phyloP scores from a whole-genome alignment of 2,888 invertebrate species.

The Rhopalosiphum nymphaeae region DNA sequence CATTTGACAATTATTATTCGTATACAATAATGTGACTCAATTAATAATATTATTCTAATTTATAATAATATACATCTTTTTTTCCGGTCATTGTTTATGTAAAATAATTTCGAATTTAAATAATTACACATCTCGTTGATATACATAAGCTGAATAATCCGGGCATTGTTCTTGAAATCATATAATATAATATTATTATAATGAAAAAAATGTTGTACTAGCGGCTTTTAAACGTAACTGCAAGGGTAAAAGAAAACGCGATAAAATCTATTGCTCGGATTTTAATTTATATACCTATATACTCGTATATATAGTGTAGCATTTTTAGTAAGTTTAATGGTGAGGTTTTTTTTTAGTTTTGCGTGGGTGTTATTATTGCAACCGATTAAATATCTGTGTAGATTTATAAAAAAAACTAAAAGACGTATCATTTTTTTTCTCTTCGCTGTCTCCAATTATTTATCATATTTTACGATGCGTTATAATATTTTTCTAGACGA shows the following conservation, averaged over 20 bases:
- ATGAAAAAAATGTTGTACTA: neutral
- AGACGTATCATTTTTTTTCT: neutral
- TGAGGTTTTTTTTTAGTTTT: constrained; percentile 31
- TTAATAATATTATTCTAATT: constrained; percentile 14
- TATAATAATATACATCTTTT: neutral
- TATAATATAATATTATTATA: constrained; percentile 3
- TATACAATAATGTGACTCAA: neutral
- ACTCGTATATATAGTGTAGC: neutral
- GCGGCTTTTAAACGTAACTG: neutral
- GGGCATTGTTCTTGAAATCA: neutral
- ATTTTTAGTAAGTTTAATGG: constrained; percentile 28
- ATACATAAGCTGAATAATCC: constrained; percentile 31
- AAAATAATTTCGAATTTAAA: constrained; percentile 36
- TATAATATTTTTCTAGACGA: constrained; percentile 8
- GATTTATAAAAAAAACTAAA: constrained; percentile 27
- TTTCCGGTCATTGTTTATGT: neutral
- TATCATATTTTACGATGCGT: neutral
- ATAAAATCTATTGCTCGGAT: constrained; percentile 38
- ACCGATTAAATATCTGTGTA: constrained; percentile 43
- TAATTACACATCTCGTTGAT: neutral
- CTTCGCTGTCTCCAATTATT: neutral
- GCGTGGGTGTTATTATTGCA: constrained; percentile 16
- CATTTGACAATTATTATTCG: neutral
- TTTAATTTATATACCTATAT: neutral
- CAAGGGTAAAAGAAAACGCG: neutral